Evolutionary conservation across 1,140 invertebrate genomes (phyloP), one percentile per base, ranked within the genome.

Genomic region (Drosophila murphyi): DNA sequence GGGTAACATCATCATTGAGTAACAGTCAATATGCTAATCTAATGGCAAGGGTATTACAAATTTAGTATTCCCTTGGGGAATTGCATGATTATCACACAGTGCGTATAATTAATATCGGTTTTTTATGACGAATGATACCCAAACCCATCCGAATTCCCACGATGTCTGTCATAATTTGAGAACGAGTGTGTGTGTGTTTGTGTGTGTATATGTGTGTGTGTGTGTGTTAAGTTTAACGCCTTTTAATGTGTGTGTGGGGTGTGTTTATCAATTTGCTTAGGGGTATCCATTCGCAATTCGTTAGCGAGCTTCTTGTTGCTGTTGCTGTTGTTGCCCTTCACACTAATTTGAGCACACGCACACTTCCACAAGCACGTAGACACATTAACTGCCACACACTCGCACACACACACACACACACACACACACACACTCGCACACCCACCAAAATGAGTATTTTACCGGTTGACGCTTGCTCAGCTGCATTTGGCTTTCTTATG

Each of bases 71-170:
- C 39, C 34, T 47, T 56, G 56, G 39, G 20, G 48, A 59, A 72
- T 68, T 67, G 57, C 65, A 67, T 59, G 54, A 61, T 56, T 70
- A 57, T 80, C 47, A 63, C 73, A 87, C 82, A 68, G 78, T 78
- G 78, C 82, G 76, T 87, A 87, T 82, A 82, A 76, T 87, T 87
- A 71, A 87, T 82, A 77, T 87, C n/a, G 65, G 81, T 51, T 81
- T 75, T 59, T 56, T 76, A 62, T 48, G 71, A 56, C 43, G 62
- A 45, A 34, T 3, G 5, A 61, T 28, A 3, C n/a, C 43, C 41
- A 43, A 43, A n/a, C 39, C 10, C 10, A 1, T 3, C 5, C 10
- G 39, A 43, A 43, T 43, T 43, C 39, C 10, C 2, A 2, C 10
- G 39, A 43, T n/a, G 39, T 20, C 20, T 20, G 20, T 20, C 31